A percentile compares a stretch with the other conserved stretches of the same genome.
Evolutionary conservation across 1,140 invertebrate genomes (phyloP).

Genomic region (Brachionus sp.): DNA sequence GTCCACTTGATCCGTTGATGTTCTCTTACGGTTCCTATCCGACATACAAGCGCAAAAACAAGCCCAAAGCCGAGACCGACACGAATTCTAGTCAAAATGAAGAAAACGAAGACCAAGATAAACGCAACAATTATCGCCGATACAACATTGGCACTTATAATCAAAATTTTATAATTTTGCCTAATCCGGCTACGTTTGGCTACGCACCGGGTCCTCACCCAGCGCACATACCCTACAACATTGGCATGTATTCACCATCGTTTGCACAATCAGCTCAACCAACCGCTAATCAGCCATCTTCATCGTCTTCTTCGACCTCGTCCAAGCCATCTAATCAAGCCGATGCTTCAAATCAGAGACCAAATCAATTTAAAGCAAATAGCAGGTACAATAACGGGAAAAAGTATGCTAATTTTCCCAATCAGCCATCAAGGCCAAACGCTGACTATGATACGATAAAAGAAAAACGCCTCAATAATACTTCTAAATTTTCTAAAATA

Average conservation of each 20-base stretch:
- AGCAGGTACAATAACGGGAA: neutral
- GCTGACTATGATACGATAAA: neutral
- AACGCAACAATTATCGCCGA: neutral
- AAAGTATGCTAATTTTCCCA: neutral
- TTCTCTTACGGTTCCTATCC: neutral
- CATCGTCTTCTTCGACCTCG: neutral
- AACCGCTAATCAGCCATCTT: neutral
- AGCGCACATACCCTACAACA: neutral
- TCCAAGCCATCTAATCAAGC: neutral
- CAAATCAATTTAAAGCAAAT: neutral
- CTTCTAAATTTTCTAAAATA: neutral
- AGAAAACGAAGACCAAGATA: neutral
- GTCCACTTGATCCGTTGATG: neutral
- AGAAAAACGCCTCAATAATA: neutral
- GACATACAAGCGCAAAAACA: neutral
- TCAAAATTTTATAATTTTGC: conserved; percentile 7
- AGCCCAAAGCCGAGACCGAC: neutral
- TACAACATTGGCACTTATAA: neutral
- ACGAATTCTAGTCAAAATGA: conserved; percentile 7
- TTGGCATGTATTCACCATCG: neutral
- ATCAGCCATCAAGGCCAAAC: neutral
- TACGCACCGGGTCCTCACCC: neutral
- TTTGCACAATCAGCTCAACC: neutral
- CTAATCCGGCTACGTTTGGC: neutral
- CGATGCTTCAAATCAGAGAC: neutral